Evolutionary conservation across 2,888 invertebrate species (phyloP), one percentile per base, ranked within the genome.

Genomic region (Platypus cylindrus): DNA sequence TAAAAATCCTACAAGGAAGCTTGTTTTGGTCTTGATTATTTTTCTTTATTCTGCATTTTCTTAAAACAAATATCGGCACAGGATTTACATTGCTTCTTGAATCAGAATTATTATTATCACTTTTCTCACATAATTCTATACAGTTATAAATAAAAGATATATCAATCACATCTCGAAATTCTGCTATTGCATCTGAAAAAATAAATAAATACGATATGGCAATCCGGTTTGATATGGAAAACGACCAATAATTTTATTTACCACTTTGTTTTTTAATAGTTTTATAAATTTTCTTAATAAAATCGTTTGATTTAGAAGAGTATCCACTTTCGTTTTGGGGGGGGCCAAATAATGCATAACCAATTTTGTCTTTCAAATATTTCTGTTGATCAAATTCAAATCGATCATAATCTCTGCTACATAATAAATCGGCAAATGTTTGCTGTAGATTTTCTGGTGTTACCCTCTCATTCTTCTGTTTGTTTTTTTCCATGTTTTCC

Each of bases 341-440:
- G 30, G 65, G 60, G 2, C 73, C 73, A 54, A 60, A 70, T 31
- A 71, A 53, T 8, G 70, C 69, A 58, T 65, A 73, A 16, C 66
- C 70, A 38, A 73, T 63, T 56, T 73, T 73, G 46, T 66, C 60
- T 26, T 68, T 54, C 29, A 73, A 55, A 43, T 63, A 58, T 40
- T 65, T 63, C 40, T 68, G 62, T 41, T 70, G 64, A 32, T 56
- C 49, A 46, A 54, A 58, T 45, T 70, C 66, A 54, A 71, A 72
- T 43, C 67, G 66, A 55, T 53, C 67, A 57, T 51, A 59, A 53
- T 71, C 71, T 46, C 68, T 64, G 40, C 72, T 67, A 2, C 67
- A 66, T 28, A 73, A 54, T 48, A 66, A 65, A 53, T 73, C 70
- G 50, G 62, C 69, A 59, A 71, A 71, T 38, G 68, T 61, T 47